Evolutionary conservation across 2,888 invertebrate genomes (phyloP).

Genomic region (Platynereis dumerilii): DNA sequence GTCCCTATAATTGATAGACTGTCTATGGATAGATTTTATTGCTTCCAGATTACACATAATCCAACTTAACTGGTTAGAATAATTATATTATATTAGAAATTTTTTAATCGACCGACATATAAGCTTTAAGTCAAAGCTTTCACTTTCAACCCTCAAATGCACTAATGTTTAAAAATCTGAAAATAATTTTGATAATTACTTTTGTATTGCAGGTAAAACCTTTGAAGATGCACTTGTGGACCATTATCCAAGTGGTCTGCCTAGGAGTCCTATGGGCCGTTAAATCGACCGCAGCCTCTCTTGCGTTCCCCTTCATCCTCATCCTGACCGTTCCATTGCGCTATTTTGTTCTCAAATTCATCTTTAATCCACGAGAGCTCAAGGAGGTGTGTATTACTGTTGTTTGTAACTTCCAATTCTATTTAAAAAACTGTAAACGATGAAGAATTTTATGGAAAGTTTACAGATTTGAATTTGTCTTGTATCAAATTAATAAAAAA

Average conservation of each 20-base stretch:
- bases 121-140: too few relatives aligned
- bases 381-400: conserved; percentile 67
- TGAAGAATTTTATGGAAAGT: not conserved
- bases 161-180: too few relatives aligned
- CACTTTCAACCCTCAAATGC: too few relatives aligned
- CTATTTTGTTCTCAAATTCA: conserved; percentile 71
- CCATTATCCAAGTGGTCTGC: conserved; percentile 81
- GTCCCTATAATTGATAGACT: too few relatives aligned
- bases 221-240: conserved; percentile 90
- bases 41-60: too few relatives aligned
- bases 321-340: conserved; percentile 85
- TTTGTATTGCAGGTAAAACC: conserved; percentile 72
- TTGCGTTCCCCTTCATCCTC: conserved; percentile 93
- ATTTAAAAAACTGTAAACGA: not conserved
- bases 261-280: conserved; percentile 83
- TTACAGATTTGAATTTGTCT: not conserved
- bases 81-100: too few relatives aligned
- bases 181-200: too few relatives aligned
- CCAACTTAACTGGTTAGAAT: too few relatives aligned
- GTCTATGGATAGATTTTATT: too few relatives aligned
- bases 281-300: conserved; percentile 86
- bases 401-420: not conserved
- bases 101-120: too few relatives aligned
- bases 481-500: not conserved
- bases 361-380: conserved; percentile 83